Base-by-base conservation (phyloP, 2,113 vertebrate genomes). In the Aegithalos caudatus region DNA sequence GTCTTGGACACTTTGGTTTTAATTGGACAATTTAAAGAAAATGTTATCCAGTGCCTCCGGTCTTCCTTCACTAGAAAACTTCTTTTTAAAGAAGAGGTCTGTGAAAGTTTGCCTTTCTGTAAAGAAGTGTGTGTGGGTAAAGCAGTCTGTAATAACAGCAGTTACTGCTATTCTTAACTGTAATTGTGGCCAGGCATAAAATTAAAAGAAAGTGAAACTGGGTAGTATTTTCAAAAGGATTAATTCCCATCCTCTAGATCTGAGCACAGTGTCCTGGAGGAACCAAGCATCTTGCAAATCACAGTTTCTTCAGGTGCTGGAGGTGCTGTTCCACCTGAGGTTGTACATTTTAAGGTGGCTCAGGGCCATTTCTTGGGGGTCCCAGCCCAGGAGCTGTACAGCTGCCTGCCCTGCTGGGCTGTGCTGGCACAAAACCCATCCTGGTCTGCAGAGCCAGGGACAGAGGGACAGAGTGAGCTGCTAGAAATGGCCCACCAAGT, bases 11-110 rank as follows among this genome's bases (percentile, higher is more conserved):
- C 81, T 95, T 91, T 76, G 71, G 13, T 92, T 94, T 96, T 95
- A 94, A 95, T 94, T 80, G 81, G 84, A 77, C 74, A 72, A 61
- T 90, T 95, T 91, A 69, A 97, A 89, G 70, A 50, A 85, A 82
- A 22, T 50, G 50, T 38, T 81, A 81, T 69, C 56, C 81, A 69
- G 45, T 28, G 90, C 81, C 93, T 94, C 62, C 1, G 2, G 87
- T 71, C 84, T 56, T 87, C 25, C 73, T 91, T 65, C 87, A 79
- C 20, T 10, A 66, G 61, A 24, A 88, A 33, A 19, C 5, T 22
- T 71, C 5, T 81, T 73, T 76, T 84, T 65, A 28, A 69, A 60
- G 58, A 61, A 69, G 58, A 80, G 58, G n/a, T 77, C 50, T 57
- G 18, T 70, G 56, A 10, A 86, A 91, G 83, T 94, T 91, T 88